A percentile compares a stretch with the other conserved stretches of the same genome.
Evolutionary conservation across 2,888 invertebrate genomes (phyloP).

Genomic region (Sipunculus nudus): DNA sequence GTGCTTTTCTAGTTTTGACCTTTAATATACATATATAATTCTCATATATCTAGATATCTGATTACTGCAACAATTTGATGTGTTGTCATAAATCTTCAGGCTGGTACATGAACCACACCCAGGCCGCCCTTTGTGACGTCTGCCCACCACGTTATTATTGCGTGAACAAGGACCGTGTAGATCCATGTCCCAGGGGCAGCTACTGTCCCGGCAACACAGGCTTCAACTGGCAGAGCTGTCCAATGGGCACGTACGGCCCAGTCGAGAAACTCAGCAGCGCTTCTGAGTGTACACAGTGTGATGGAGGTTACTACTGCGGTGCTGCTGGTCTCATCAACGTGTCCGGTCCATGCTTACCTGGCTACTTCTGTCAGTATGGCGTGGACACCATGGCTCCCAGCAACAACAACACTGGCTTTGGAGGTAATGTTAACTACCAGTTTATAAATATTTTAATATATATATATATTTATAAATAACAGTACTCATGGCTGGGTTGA

Average conservation of each 20-base stretch:
- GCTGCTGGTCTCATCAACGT: slow-evolving; percentile 49
- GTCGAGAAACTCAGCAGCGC: slow-evolving; percentile 46
- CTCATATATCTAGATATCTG: too few relatives aligned
- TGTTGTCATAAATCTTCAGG: too few relatives aligned
- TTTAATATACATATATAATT: too few relatives aligned
- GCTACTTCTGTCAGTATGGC: slow-evolving; percentile 59
- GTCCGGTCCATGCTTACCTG: slow-evolving; percentile 51
- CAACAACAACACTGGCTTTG: slow-evolving; percentile 58
- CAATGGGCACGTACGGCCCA: slow-evolving; percentile 57
- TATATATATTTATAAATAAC: background rate
- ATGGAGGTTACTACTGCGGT: slow-evolving; percentile 57
- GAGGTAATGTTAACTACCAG: too few relatives aligned
- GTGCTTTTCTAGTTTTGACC: too few relatives aligned
- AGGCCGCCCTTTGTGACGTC: slow-evolving; percentile 52
- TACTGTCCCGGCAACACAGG: slow-evolving; percentile 60
- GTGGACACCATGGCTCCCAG: slow-evolving; percentile 40
- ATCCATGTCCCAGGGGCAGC: slow-evolving; percentile 57
- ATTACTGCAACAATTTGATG: too few relatives aligned
- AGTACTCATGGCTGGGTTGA: background rate
- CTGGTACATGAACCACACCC: slow-evolving; percentile 61
- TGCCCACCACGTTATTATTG: slow-evolving; percentile 62
- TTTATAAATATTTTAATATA: too few relatives aligned
- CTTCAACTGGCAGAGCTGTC: slow-evolving; percentile 54
- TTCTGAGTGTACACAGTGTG: slow-evolving; percentile 56
- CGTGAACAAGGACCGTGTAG: slow-evolving; percentile 53